phyloP scores from a whole-genome alignment of 1,140 invertebrate genomes.

The Papilio helenus region DNA sequence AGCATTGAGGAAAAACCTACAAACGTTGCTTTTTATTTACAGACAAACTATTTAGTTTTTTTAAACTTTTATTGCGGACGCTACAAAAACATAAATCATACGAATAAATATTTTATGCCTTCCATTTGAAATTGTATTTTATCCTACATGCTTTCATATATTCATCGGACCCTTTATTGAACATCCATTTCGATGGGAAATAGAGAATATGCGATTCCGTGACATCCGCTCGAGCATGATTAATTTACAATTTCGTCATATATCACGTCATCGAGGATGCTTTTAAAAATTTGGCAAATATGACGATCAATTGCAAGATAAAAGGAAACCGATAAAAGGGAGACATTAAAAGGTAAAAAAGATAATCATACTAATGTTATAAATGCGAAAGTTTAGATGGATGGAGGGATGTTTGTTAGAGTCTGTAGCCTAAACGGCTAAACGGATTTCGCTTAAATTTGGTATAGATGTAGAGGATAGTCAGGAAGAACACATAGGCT shows the following conservation, averaged over 20 bases:
- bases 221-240: not conserved
- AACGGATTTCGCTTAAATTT: too few species aligned
- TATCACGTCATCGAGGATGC: not conserved
- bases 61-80: not conserved
- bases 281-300: not conserved
- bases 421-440: too few species aligned
- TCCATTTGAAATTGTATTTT: not conserved
- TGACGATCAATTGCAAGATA: not conserved
- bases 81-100: not conserved
- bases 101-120: not conserved
- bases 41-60: not conserved
- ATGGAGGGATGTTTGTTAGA: too few species aligned
- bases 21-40: not conserved
- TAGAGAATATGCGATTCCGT: slow-evolving; percentile 5
- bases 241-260: slow-evolving; percentile 4
- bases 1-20: too few species aligned
- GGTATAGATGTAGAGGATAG: too few species aligned
- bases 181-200: slow-evolving; percentile 2
- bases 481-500: too few species aligned
- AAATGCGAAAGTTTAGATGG: too few species aligned
- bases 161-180: not conserved
- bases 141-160: not conserved
- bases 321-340: not conserved
- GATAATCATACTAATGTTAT: too few species aligned
- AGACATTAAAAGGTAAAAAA: not conserved